Conservation (phyloP, 1,140 invertebrate genomes). For the Eumaeus atala region DNA sequence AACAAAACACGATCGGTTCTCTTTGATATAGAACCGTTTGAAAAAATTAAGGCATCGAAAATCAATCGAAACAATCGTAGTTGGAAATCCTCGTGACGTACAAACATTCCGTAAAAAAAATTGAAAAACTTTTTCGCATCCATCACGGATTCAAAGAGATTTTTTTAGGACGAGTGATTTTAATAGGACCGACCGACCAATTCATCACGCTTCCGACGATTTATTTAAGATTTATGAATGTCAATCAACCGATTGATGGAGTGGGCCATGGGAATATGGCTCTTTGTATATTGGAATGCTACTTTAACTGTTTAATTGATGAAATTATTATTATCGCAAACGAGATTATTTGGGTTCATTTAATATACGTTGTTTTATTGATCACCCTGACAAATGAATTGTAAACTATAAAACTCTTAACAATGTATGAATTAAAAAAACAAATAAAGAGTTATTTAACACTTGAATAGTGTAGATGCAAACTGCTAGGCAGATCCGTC, state of each 20-base stretch:
- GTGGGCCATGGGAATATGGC: slow-evolving; percentile 7
- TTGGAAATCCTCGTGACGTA: slow-evolving; percentile 22
- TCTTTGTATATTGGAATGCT: slow-evolving; percentile 1
- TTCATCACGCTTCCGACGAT: slow-evolving; percentile 26
- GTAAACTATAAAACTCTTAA: too few species aligned
- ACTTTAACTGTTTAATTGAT: slow-evolving; percentile 2
- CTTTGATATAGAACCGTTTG: slow-evolving; percentile 9
- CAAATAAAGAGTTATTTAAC: too few species aligned
- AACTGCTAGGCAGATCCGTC: too few species aligned
- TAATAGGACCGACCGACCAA: slow-evolving; percentile 24
- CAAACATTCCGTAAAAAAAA: slow-evolving; percentile 22
- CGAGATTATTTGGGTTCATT: too few species aligned
- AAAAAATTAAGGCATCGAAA: slow-evolving; percentile 26
- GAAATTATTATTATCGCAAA: not conserved
- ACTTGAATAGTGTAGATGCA: too few species aligned
- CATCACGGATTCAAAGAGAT: slow-evolving; percentile 30
- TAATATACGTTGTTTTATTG: too few species aligned
- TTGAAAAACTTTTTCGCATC: slow-evolving; percentile 30
- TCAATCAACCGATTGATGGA: slow-evolving; percentile 28
- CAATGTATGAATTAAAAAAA: too few species aligned
- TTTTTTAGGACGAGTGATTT: slow-evolving; percentile 30
- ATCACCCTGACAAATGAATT: too few species aligned
- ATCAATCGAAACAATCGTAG: slow-evolving; percentile 27
- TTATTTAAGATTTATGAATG: slow-evolving; percentile 28
- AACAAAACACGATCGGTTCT: slow-evolving; percentile 7